Base-by-base conservation (phyloP, 2,888 invertebrate species). In the Pseudococcus jackbeardsleyi region DNA sequence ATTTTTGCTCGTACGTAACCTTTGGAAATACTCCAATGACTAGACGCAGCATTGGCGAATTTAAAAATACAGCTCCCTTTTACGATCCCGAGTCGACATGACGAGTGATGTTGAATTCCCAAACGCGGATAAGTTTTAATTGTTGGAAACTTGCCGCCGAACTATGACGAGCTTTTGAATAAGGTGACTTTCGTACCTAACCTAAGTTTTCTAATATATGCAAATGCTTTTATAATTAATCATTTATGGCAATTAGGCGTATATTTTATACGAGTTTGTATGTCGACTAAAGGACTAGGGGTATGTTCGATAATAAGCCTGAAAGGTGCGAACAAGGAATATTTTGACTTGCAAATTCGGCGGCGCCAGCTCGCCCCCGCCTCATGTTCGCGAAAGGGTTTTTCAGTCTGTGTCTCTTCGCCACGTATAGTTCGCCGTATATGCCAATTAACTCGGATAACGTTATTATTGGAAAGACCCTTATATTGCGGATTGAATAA, bases 171-270 rank as follows among this genome's bases (percentile, higher is more conserved):
- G 79, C 79, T 82, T 82, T 82, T 82, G 79, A 82, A 82, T 82
- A 82, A 46, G 33, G 46, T 39, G 79, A 82, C 42, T 33, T 72
- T 64, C 22, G 64, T n/a, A n/a, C 64, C 64, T 22, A 64, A 22
- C 64, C 9, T 12, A 46, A 82, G 79, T 82, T 82, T 82, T 82
- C 79, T 82, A 82, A 82, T 85, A 64, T 85, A 85, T 85, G 85
- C 85, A 85, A 85, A 85, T 85, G 54, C 85, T 54, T 59, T 85
- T 85, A 85, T 85, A 85, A 85, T 85, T 85, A 85, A 85, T 85
- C 85, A 85, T 85, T 85, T 85, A 85, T 59, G 85, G 59, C 85
- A 85, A 85, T 85, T 85, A 85, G 85, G 85, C 59, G 85, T 85
- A 59, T 39, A 64, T 85, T 59, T 85, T 85, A 7, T 54, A 39